Evolutionary conservation across 2,797 vertebrate genomes (phyloP).

Genomic region (Eidolon dupreanum): DNA sequence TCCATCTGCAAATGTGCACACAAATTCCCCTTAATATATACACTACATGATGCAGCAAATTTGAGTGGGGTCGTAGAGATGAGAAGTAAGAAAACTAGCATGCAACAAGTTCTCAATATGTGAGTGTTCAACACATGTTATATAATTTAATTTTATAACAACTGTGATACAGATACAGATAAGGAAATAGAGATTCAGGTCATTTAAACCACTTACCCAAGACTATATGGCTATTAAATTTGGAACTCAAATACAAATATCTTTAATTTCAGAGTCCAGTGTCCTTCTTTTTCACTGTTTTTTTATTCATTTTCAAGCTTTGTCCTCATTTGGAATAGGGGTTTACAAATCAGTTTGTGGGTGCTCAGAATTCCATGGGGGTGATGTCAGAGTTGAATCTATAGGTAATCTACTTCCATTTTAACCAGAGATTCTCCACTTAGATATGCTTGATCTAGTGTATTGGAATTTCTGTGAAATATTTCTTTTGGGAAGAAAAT

Average conservation of each 20-base stretch:
- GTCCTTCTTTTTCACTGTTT: not conserved
- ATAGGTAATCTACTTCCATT: rapidly evolving
- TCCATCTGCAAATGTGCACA: not conserved
- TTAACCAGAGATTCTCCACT: not conserved
- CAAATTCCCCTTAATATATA: not conserved
- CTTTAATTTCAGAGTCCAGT: not conserved
- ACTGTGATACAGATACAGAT: not conserved
- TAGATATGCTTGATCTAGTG: not conserved
- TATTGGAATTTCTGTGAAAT: not conserved
- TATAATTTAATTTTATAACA: not conserved
- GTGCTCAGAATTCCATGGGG: not conserved
- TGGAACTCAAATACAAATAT: not conserved
- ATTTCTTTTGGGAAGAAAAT: not conserved
- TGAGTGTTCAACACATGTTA: not conserved
- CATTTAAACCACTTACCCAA: not conserved
- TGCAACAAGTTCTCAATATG: not conserved
- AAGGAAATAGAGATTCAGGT: not conserved
- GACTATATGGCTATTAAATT: not conserved
- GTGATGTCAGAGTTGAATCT: not conserved
- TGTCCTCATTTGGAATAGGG: not conserved
- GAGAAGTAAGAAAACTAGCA: not conserved
- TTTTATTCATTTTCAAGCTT: not conserved
- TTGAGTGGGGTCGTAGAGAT: not conserved
- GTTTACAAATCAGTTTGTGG: not conserved
- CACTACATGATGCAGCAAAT: not conserved